These are phyloP conservation scores for Amphiprion ocellaris DNA, from an alignment of 2,113 vertebrate species.

Conservation along the genomic window DNA sequence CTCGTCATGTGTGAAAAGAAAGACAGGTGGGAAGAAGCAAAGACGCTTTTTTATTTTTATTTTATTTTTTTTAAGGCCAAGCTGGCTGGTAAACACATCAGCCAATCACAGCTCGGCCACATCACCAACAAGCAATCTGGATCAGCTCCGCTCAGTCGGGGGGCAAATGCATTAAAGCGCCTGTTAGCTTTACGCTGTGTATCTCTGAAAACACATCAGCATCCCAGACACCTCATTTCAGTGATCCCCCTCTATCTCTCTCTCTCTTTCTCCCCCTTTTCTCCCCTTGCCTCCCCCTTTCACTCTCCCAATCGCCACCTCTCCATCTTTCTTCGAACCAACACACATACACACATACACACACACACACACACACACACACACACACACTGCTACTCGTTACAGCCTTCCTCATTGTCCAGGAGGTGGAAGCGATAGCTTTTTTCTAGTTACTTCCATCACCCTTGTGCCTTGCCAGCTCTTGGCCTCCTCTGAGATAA, in stretches of 20 bases:
- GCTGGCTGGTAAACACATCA: constrained; percentile 25
- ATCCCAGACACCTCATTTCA: constrained; percentile 69
- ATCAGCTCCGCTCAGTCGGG: constrained; percentile 30
- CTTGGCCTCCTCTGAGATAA: constrained; percentile 72
- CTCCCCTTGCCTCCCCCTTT: neutral
- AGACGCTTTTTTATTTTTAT: neutral
- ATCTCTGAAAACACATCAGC: constrained; percentile 65
- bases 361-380: constrained; percentile 27
- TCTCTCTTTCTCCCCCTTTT: neutral
- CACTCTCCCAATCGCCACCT: constrained; percentile 25
- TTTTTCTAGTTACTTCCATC: constrained; percentile 67
- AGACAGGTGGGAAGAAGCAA: neutral
- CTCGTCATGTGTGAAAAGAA: neutral
- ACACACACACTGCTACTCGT: constrained; percentile 56
- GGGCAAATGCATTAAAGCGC: constrained; percentile 25
- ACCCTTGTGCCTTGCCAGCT: constrained; percentile 52
- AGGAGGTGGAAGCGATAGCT: constrained; percentile 69
- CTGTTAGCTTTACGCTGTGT: constrained; percentile 42
- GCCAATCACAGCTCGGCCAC: constrained; percentile 44
- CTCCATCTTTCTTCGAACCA: constrained; percentile 28
- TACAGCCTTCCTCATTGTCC: constrained; percentile 71
- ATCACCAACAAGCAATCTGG: constrained; percentile 36
- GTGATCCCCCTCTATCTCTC: constrained; percentile 11
- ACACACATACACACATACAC: constrained; percentile 28
- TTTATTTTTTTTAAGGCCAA: neutral